Percentiles rank a stretch among this genome's conserved stretches.
phyloP scores from a whole-genome alignment of 2,888 invertebrate genomes.

The Pachymerium ferrugineum region DNA sequence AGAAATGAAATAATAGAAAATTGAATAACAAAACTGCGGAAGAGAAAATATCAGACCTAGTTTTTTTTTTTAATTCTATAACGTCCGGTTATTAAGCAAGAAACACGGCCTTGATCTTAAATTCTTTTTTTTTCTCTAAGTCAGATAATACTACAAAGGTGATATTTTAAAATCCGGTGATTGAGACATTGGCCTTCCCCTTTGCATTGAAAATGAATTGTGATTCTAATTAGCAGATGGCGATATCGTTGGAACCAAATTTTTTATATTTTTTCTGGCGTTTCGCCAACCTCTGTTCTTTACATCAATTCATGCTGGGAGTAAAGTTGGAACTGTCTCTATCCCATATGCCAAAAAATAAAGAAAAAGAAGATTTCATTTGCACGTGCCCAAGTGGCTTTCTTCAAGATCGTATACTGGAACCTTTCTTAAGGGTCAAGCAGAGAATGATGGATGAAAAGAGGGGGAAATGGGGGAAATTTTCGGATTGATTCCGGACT shows the following conservation, averaged over 20 bases:
- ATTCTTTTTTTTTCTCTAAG: neutral
- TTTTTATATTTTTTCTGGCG: conserved; percentile 1
- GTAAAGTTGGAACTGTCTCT: neutral
- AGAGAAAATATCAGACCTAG: neutral
- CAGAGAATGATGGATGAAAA: no score
- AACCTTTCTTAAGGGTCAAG: no score
- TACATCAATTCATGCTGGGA: neutral
- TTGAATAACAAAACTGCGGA: neutral
- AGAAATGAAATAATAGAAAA: neutral
- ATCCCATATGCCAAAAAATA: conserved; percentile 20
- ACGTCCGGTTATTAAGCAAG: neutral
- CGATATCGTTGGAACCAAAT: neutral
- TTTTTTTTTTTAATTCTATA: neutral
- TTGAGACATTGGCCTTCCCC: neutral
- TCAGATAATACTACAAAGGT: neutral
- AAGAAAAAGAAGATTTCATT: neutral
- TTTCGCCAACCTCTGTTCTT: conserved; percentile 1
- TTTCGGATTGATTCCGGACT: no score
- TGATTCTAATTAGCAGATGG: conserved; percentile 27
- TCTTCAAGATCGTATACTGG: neutral
- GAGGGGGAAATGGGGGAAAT: no score
- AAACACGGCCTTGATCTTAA: neutral
- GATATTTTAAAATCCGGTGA: neutral
- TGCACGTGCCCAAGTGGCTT: neutral
- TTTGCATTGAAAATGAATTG: neutral